Evolutionary conservation across 2,797 vertebrate genomes (phyloP), one percentile per base, ranked within the genome.

Genomic region (Chrosomus eos): DNA sequence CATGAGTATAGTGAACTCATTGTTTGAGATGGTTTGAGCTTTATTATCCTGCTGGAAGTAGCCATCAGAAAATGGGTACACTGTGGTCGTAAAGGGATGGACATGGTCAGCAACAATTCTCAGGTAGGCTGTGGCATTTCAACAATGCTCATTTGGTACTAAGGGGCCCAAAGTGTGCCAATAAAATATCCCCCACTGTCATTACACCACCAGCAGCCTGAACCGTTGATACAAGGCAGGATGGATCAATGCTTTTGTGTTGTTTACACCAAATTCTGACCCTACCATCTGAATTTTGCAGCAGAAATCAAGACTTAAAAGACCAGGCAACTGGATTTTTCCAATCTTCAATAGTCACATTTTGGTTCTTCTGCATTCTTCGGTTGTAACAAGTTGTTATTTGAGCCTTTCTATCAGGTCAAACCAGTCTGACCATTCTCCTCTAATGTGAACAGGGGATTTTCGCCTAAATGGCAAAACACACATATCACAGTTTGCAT

Each of bases 241-340:
- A 80, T 85, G 75, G 80, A 85, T 86, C 64, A 80, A 73, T 85
- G 75, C 33, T 80, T 88, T 87, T 72, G 73, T 89, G 87, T 81
- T 85, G 70, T 87, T 88, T 83, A 84, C 31, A 19, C 83, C 83
- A 87, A 87, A 85, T 88, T 88, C 85, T 89, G 83, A 83, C 73
- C 80, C 68, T 72, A 72, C 74, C 26, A 81, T 87, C 75, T 38
- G 74, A 62, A 89, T 73, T 68, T 85, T n/a, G 11, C 83, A 77
- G 71, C 86, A 72, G 7, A 72, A 45, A 45, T 45, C 43, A 16
- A 45, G 43, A 16, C 6, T 71, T 40, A 26, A 86, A 3, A 71
- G 13, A 26, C 23, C 38, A 26, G 40, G n/a, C 68, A 28, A 71
- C 7, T n/a, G n/a, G n/a, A 7, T 19, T 45, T 72, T 45, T 72